Evolutionary conservation across 2,113 vertebrate genomes (phyloP).

Genomic region (Turnix velox): DNA sequence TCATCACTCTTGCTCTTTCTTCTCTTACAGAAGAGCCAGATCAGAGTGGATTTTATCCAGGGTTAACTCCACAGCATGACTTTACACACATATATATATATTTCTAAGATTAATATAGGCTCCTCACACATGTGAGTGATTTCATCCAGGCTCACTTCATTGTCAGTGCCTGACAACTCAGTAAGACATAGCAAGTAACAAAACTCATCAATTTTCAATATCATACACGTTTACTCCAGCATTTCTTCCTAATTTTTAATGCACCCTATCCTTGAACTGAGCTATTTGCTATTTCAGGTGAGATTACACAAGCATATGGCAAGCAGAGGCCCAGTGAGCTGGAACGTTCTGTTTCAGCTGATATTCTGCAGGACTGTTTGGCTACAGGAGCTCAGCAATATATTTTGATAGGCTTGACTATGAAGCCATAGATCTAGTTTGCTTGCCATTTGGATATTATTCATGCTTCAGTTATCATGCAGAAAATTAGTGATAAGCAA

Average conservation of each 20-base stretch:
- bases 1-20: neutral
- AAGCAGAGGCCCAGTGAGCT: slow-evolving; percentile 30
- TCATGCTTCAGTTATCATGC: slow-evolving; percentile 56
- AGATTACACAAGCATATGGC: neutral
- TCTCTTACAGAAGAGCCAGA: neutral
- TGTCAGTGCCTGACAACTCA: neutral
- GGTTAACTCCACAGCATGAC: neutral
- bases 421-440: slow-evolving; percentile 43
- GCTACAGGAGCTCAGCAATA: slow-evolving; percentile 21
- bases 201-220: neutral
- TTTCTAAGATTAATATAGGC: neutral
- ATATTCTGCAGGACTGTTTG: slow-evolving; percentile 23
- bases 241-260: slow-evolving; percentile 17
- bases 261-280: neutral
- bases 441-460: slow-evolving; percentile 2
- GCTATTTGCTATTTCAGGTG: slow-evolving; percentile 13
- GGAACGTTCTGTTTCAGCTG: slow-evolving; percentile 41
- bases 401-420: slow-evolving; percentile 43
- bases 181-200: neutral
- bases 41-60: neutral
- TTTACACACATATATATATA: neutral
- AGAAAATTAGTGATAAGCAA: slow-evolving; percentile 45
- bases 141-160: neutral
- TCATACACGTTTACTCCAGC: neutral
- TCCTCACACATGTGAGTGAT: neutral